phyloP scores from a whole-genome alignment of 2,888 invertebrate species.

The Melanotus villosus region DNA sequence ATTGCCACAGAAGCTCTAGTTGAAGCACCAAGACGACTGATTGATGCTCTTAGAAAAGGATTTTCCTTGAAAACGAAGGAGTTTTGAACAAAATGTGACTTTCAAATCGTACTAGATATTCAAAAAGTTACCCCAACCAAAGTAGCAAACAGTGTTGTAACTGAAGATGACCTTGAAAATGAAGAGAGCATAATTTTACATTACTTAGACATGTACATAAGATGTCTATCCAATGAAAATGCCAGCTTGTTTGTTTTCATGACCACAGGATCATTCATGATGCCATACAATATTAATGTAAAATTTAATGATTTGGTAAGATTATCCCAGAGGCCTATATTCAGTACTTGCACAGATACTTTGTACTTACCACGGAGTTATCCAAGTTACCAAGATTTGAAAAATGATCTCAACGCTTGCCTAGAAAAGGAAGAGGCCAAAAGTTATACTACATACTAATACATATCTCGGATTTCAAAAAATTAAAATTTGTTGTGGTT shows the following conservation, averaged over 20 bases:
- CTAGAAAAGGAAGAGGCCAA: no score
- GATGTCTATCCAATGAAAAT: slow-evolving; percentile 10
- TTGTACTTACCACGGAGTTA: no score
- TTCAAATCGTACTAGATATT: slow-evolving; percentile 12
- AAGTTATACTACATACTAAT: no score
- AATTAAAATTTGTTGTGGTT: no score
- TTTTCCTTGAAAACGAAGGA: neutral
- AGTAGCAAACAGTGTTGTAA: slow-evolving; percentile 19
- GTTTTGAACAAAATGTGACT: slow-evolving; percentile 26
- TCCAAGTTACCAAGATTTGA: no score
- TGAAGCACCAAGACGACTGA: slow-evolving; percentile 10
- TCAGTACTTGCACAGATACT: no score
- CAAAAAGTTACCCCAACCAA: slow-evolving; percentile 20
- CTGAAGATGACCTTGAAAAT: slow-evolving; percentile 9
- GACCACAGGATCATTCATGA: slow-evolving; percentile 21
- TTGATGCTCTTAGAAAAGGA: slow-evolving; percentile 15
- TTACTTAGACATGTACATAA: slow-evolving; percentile 26
- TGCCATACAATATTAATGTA: slow-evolving; percentile 27
- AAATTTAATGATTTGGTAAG: slow-evolving; percentile 24
- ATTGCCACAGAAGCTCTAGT: slow-evolving; percentile 18
- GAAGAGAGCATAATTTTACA: slow-evolving; percentile 21
- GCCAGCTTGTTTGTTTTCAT: slow-evolving; percentile 14
- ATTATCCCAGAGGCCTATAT: no score
- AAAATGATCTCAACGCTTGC: no score
- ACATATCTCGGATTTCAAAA: no score